Conservation (phyloP, 2,797 vertebrate genomes). For the Natrix natrix region DNA sequence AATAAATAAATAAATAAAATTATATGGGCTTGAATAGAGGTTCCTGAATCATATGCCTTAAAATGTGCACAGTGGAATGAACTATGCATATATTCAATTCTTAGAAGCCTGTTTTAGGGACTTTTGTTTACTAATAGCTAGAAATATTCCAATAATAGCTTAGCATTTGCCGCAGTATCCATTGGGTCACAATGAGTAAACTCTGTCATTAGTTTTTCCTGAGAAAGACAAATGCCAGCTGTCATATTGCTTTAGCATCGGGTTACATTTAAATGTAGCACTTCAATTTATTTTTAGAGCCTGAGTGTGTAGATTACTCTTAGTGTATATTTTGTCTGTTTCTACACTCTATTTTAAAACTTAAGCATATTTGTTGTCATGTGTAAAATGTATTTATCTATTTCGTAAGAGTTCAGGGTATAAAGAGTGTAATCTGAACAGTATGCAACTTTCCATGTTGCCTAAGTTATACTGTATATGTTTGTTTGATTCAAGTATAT, state of each 20-base stretch:
- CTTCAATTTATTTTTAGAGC: slow-evolving; percentile 53
- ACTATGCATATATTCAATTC: neutral
- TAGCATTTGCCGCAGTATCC: slow-evolving; percentile 24
- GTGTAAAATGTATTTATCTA: slow-evolving; percentile 9
- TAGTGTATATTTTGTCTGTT: neutral
- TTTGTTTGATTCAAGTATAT: neutral
- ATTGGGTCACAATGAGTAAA: slow-evolving; percentile 6
- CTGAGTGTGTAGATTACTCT: slow-evolving; percentile 1
- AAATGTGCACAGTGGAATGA: neutral
- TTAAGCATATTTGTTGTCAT: neutral
- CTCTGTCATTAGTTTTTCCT: slow-evolving; percentile 28
- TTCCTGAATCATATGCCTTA: neutral
- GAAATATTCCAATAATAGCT: slow-evolving; percentile 12
- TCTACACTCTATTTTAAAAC: neutral
- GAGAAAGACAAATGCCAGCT: slow-evolving; percentile 55
- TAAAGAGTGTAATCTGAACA: neutral
- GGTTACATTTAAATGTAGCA: slow-evolving; percentile 23
- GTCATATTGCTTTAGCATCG: slow-evolving; percentile 48
- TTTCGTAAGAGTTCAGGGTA: slow-evolving; percentile 6
- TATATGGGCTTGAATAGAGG: neutral
- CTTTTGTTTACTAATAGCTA: slow-evolving; percentile 9
- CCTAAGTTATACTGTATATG: neutral
- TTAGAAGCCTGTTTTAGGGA: neutral
- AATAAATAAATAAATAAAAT: neutral
- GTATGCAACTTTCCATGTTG: neutral